Evolutionary conservation across 2,797 vertebrate species (phyloP).

Genomic region (Labeo calbasu): DNA sequence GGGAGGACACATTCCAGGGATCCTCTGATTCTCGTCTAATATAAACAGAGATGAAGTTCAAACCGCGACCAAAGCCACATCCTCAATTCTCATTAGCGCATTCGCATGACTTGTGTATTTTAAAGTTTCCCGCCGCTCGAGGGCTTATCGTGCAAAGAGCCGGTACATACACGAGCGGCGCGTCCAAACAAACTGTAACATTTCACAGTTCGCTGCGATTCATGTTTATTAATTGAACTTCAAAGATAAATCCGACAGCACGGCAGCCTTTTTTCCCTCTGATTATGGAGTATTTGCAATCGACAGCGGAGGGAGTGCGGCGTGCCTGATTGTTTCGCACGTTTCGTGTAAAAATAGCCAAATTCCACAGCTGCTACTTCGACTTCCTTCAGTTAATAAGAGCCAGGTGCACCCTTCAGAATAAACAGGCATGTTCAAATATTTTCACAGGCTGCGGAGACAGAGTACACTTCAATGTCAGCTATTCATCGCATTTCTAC

Average conservation of each 20-base stretch:
- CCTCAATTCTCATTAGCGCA: constrained; percentile 26
- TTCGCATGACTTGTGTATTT: constrained; percentile 8
- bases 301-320: background rate
- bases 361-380: constrained; percentile 59
- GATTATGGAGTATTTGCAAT: constrained; percentile 10
- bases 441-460: constrained; percentile 61
- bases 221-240: constrained; percentile 50
- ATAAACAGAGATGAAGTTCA: background rate
- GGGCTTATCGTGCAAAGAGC: constrained; percentile 23
- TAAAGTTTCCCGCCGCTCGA: constrained; percentile 24
- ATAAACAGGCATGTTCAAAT: constrained; percentile 63
- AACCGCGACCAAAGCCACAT: background rate
- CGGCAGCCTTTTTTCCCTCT: background rate
- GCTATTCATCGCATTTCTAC: constrained; percentile 59
- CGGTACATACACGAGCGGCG: background rate
- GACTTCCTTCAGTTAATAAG: constrained; percentile 58
- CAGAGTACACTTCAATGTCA: constrained; percentile 62
- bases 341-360: constrained; percentile 54
- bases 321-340: constrained; percentile 32
- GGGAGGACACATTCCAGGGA: constrained; percentile 40
- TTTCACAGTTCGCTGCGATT: constrained; percentile 29
- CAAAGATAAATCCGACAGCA: constrained; percentile 21
- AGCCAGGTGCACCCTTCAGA: constrained; percentile 63
- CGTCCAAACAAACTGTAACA: constrained; percentile 18
- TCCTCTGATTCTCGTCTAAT: constrained; percentile 6